phyloP scores from a whole-genome alignment of 2,113 vertebrate species.

The Ameiurus melas region DNA sequence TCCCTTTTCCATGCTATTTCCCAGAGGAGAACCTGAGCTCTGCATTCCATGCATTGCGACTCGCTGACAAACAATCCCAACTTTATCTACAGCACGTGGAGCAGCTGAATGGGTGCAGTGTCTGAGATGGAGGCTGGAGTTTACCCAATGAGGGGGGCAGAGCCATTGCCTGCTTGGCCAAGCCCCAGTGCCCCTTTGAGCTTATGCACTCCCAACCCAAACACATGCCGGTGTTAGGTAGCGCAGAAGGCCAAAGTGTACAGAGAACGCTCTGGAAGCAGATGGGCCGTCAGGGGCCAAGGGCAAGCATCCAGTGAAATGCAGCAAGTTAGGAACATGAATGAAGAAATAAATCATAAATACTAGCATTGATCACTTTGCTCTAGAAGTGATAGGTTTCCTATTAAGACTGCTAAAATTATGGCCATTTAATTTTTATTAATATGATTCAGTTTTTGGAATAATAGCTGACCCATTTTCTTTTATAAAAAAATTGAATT shows the following conservation, averaged over 20 bases:
- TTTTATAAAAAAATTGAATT: not conserved
- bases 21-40: conserved; percentile 60
- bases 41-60: conserved; percentile 78
- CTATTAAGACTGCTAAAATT: not conserved
- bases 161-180: conserved; percentile 37
- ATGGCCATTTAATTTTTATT: not conserved
- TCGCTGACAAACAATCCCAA: conserved; percentile 80
- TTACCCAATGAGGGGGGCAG: conserved; percentile 63
- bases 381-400: not conserved
- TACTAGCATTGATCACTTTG: not conserved
- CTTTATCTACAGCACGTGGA: conserved; percentile 72
- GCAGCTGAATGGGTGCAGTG: conserved; percentile 75
- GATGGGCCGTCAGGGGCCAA: conserved; percentile 54
- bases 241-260: conserved; percentile 53
- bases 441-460: not conserved
- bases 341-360: not conserved
- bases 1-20: conserved; percentile 40
- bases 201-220: conserved; percentile 62
- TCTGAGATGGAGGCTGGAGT: conserved; percentile 62
- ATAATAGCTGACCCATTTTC: not conserved
- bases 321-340: conserved; percentile 9
- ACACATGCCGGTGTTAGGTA: conserved; percentile 58
- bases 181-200: conserved; percentile 45
- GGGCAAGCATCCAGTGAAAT: conserved; percentile 48
- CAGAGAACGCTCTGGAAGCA: conserved; percentile 41